Evolutionary conservation across 1,140 invertebrate genomes (phyloP).

Genomic region (Caenorhabditis tropicalis): DNA sequence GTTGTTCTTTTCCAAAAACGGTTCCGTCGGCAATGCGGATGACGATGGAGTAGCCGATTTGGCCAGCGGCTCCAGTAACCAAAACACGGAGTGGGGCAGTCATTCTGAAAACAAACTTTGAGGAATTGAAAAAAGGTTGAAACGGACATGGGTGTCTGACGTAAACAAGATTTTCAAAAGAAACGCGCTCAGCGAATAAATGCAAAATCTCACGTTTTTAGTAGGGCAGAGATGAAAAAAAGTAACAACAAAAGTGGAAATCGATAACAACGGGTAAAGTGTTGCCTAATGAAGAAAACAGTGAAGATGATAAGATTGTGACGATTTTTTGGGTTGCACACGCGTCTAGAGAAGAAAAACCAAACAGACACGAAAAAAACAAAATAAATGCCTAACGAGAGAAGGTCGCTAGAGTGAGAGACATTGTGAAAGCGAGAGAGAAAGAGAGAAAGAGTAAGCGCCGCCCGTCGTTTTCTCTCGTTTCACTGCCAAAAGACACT

Average conservation of each 20-base stretch:
- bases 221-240: not conserved
- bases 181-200: not conserved
- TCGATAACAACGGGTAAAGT: not conserved
- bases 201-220: not conserved
- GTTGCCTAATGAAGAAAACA: constrained; percentile 19
- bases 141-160: not conserved
- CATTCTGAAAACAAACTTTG: constrained; percentile 34
- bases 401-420: not conserved
- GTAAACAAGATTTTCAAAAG: not conserved
- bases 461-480: constrained; percentile 28
- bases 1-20: constrained; percentile 74
- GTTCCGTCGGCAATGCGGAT: constrained; percentile 79
- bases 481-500: constrained; percentile 10
- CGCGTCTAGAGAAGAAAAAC: not conserved
- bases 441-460: too few species aligned
- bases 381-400: not conserved
- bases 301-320: not conserved
- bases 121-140: not conserved
- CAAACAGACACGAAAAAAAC: not conserved
- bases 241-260: not conserved
- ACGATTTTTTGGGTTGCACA: not conserved
- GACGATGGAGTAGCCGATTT: constrained; percentile 93
- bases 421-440: not conserved
- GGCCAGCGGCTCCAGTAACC: constrained; percentile 91
- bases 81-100: constrained; percentile 80